Evolutionary conservation across 2,797 vertebrate genomes (phyloP).

Genomic region (Sebastes nivosus): DNA sequence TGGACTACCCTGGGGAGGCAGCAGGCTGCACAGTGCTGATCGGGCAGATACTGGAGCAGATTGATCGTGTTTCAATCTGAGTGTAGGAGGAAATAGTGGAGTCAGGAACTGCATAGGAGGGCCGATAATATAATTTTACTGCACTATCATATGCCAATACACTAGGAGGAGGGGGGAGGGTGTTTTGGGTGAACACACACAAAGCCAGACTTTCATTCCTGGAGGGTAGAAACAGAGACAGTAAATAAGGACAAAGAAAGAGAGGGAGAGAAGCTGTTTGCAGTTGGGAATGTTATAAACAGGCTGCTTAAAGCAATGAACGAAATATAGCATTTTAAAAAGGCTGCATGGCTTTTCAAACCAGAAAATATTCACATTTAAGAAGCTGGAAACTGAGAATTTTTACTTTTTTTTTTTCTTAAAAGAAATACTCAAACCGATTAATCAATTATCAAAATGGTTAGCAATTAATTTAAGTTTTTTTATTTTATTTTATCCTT

Average conservation of each 20-base stretch:
- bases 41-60: constrained; percentile 21
- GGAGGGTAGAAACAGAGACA: constrained; percentile 1
- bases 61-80: constrained; percentile 29
- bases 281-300: constrained; percentile 26
- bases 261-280: constrained; percentile 13
- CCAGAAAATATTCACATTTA: too few species aligned
- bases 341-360: background rate
- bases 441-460: too few species aligned
- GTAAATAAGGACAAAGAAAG: constrained; percentile 13
- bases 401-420: too few species aligned
- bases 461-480: accelerated
- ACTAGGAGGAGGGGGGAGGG: background rate
- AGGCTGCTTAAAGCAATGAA: background rate
- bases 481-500: too few species aligned
- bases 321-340: background rate
- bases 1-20: background rate
- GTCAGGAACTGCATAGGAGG: constrained; percentile 14
- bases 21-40: constrained; percentile 4
- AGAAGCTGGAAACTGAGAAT: too few species aligned
- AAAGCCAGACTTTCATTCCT: constrained; percentile 17
- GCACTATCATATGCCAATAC: constrained; percentile 9
- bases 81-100: constrained; percentile 17
- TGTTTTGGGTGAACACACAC: background rate
- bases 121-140: constrained; percentile 38
- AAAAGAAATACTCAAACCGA: too few species aligned